Evolutionary conservation across 2,888 invertebrate species (phyloP), one percentile per base, ranked within the genome.

Genomic region (Drosophila limbata): DNA sequence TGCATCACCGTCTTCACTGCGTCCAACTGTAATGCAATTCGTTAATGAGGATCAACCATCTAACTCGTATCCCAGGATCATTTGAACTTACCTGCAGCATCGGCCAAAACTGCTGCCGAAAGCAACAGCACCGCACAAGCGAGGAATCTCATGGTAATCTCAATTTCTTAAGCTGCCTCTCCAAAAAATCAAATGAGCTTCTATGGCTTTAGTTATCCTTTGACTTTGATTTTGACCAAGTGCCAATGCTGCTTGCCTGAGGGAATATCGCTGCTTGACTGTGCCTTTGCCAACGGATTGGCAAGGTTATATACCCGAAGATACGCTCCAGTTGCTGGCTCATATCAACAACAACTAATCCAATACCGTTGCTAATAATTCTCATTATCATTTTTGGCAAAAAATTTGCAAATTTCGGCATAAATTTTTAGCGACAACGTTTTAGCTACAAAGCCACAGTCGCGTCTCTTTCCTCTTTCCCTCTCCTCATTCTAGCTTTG

Each of bases 311-410:
- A 84, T 84, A 84, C 80, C 81, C 86, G 59, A 40, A n/a, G 60
- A 57, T 17, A 60, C 73, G 71, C 69, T 70, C 69, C 67, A 71
- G 61, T 73, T 76, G 56, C 33, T 11, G 45, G 35, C 65, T 21
- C 13, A 35, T 63, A 42, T 33, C 47, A 63, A 48, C 47, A 64
- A 21, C 71, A 69, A 63, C 69, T 59, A 69, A 55, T 45, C 57
- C 47, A 73, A 19, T 62, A 44, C 55, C 42, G 48, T 40, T 59
- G 52, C 62, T 59, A 67, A 77, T 59, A 67, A 63, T 74, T 68
- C 83, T 88, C 83, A 88, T 84, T 83, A 87, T 70, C 87, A 82
- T 84, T 79, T 86, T 74, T 39, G 15, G 39, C 37, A 55, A 35
- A n/a, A 31, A 73, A 75, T 82, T 80, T 72, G 74, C 88, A 73